Base-by-base conservation (phyloP, 2,888 invertebrate species). In the Athrips mouffetella region DNA sequence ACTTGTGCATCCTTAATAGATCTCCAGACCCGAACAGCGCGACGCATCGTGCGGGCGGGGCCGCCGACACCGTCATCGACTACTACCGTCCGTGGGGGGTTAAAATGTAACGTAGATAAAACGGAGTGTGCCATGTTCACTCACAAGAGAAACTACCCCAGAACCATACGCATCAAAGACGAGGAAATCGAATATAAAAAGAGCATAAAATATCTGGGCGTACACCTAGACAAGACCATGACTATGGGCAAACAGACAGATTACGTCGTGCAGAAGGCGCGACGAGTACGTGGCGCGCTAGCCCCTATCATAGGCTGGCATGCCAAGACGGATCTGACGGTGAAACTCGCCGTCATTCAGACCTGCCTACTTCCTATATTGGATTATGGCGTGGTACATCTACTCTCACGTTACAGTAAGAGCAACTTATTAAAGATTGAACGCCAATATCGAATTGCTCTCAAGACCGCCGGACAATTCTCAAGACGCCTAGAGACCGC, bases 341-440 rank as follows among this genome's bases (percentile, higher is more conserved):
- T 45, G 10, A 53, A 54, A 48, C 42, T 52, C n/a, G 29, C 8
- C 2, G 48, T 54, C n/a, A 49, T 51, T 41, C 51, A 49, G 29
- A 41, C 52, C 13, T 56, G 52, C 20, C 30, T 57, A 7, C 44
- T 57, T 8, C 52, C 51, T 7, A 25, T 54, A 6, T 29, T 57
- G 13, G 52, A 53, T 15, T 53, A 58, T 7, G 51, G 53, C 31
- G 25, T 47, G 11, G 50, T 53, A 18, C 48, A 53, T 35, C 49
- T 53, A 16, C 45, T 57, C 7, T 42, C 53, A 20, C 39, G 50
- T 15, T 49, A 47, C 11, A 57, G 57, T 23, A 47, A 50, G 40
- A 46, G n/a, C n/a, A n/a, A n/a, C n/a, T n/a, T n/a, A n/a, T n/a
- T n/a, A n/a, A n/a, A n/a, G n/a, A n/a, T n/a, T 40, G 2, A 51